phyloP scores from a whole-genome alignment of 1,140 invertebrate species.

The Cheumatopsyche charites region DNA sequence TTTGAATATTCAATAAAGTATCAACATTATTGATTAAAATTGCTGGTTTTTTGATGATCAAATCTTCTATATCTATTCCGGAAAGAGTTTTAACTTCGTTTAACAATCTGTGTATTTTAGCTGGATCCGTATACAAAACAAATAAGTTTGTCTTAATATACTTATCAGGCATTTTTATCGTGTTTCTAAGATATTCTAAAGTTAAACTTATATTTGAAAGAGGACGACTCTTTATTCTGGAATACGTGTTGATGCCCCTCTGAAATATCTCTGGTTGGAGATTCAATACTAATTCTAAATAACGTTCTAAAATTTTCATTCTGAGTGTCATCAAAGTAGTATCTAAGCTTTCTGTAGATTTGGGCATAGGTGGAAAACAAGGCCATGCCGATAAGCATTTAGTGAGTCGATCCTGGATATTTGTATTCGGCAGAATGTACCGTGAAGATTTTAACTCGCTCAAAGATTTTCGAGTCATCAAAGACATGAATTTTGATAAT shows the following conservation, averaged over 20 bases:
- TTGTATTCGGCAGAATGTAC: constrained; percentile 50
- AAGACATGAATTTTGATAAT: not conserved
- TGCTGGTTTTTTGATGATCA: not conserved
- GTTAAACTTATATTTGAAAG: not conserved
- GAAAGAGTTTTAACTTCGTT: not conserved
- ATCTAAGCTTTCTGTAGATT: constrained; percentile 51
- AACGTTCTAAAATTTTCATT: constrained; percentile 54
- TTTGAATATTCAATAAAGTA: constrained; percentile 52
- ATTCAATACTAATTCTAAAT: constrained; percentile 58
- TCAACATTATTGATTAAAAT: not conserved
- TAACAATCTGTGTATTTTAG: not conserved
- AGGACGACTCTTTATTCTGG: constrained; percentile 45
- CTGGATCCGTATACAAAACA: not conserved
- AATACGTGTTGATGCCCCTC: constrained; percentile 57
- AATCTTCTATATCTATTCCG: not conserved
- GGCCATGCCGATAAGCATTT: constrained; percentile 54
- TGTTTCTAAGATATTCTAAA: not conserved
- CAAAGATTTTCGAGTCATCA: not conserved
- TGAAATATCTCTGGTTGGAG: constrained; percentile 57
- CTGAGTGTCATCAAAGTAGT: constrained; percentile 53
- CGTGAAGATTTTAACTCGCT: not conserved
- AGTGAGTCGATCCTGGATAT: constrained; percentile 57
- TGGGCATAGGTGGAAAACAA: constrained; percentile 54
- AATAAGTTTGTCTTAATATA: not conserved
- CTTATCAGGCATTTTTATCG: not conserved